Evolutionary conservation across 1,140 invertebrate genomes (phyloP), one percentile per base, ranked within the genome.

Genomic region (Drosophila lowei): DNA sequence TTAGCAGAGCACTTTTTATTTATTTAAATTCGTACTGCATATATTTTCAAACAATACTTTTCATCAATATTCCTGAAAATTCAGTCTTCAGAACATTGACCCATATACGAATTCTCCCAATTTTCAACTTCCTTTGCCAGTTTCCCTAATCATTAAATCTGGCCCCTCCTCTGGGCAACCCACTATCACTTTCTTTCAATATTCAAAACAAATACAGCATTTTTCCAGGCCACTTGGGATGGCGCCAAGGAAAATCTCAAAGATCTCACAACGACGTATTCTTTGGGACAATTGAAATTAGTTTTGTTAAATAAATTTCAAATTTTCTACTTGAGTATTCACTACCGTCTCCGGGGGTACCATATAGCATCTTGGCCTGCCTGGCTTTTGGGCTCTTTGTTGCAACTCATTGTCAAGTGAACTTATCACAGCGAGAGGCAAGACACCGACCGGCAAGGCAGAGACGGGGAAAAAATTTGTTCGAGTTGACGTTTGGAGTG

Each of bases 391-490:
- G 77, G 73, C 60, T 54, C 78, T 84, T 86, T 83, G 84, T 88
- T 88, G 83, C 83, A 88, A 88, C 84, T 88, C 83, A 88, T 88
- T 88, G 83, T 88, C 83, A 88, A 88, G 83, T 89, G 79, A 88
- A 88, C 83, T 88, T 88, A 88, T 88, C 79, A 68, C 43, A 48
- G 50, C 34, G 41, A 71, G 66, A 60, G 71, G 46, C 53, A 54
- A 64, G 67, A 73, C 58, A 71, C 66, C 73, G 64, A 11, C 61
- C 42, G 23, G 23, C 23, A 23, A 43, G 44, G 44, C 44, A 64
- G 43, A 76, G 18, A 38, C 0, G 4, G 60, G 4, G 55, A 68
- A 55, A 61, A 70, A 77, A 71, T 71, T 88, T 83, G 78, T 88
- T 88, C 71, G 79, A 88, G 83, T 88, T 88, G 83, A 89, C 83